A percentile compares a stretch with the other conserved stretches of the same genome.
phyloP scores from a whole-genome alignment of 2,113 vertebrate species.

The Clarias macrocephalus region DNA sequence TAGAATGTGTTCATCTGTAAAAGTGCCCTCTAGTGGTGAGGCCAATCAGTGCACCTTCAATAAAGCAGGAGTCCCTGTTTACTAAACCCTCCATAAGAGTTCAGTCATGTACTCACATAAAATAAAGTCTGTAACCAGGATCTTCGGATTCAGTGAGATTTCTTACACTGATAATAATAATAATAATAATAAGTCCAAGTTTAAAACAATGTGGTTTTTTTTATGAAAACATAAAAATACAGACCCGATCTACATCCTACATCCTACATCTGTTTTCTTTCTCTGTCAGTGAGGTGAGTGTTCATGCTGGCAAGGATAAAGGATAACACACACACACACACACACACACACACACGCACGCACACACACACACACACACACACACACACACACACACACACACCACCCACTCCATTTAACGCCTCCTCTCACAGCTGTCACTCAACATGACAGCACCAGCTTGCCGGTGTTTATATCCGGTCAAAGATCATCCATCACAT shows the following conservation, averaged over 20 bases:
- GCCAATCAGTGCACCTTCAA: not conserved
- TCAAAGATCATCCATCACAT: constrained; percentile 3
- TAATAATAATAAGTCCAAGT: not conserved
- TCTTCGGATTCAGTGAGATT: not conserved
- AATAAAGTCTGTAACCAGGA: not conserved
- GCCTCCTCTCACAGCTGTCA: constrained; percentile 11
- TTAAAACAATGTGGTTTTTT: not conserved
- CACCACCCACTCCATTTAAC: constrained; percentile 1
- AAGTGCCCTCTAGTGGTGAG: not conserved
- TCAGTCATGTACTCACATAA: not conserved
- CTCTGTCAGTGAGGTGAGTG: not conserved
- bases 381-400: constrained; percentile 7
- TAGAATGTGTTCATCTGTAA: not conserved
- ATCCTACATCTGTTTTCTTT: not conserved
- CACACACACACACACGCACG: not conserved
- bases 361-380: constrained; percentile 10
- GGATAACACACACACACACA: not conserved
- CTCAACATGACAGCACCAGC: not conserved
- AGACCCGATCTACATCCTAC: not conserved
- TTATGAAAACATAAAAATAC: not conserved
- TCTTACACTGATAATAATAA: not conserved
- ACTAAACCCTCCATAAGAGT: not conserved
- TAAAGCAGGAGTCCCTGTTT: not conserved
- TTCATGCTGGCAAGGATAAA: not conserved
- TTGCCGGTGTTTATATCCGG: not conserved